phyloP scores from a whole-genome alignment of 1,140 invertebrate genomes.

The Drosophila tani region DNA sequence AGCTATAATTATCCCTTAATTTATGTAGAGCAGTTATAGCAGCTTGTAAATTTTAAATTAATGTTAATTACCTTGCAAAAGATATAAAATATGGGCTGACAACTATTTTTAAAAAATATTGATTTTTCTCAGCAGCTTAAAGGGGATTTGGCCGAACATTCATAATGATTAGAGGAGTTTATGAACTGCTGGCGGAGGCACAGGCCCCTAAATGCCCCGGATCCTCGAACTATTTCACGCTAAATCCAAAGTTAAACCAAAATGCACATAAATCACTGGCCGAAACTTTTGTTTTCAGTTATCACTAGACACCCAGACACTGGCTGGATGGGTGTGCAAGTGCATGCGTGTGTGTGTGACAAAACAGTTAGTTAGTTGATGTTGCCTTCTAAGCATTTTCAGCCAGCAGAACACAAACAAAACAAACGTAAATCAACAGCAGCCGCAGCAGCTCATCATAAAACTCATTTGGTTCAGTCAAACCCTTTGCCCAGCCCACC shows the following conservation, averaged over 20 bases:
- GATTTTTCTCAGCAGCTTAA: constrained; percentile 15
- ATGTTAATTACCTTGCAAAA: neutral
- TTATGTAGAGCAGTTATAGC: too few relatives aligned
- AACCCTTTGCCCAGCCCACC: constrained; percentile 27
- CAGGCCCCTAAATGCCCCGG: neutral
- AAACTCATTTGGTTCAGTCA: constrained; percentile 74
- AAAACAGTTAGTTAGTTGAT: constrained; percentile 68
- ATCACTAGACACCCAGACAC: constrained; percentile 61
- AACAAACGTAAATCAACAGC: constrained; percentile 81
- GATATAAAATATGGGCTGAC: neutral
- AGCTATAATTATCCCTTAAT: too few relatives aligned
- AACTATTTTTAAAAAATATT: neutral
- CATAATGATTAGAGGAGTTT: constrained; percentile 75
- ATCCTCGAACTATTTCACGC: constrained; percentile 69
- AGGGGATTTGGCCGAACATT: constrained; percentile 49
- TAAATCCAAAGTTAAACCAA: constrained; percentile 76
- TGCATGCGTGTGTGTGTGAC: constrained; percentile 24
- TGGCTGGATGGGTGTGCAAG: constrained; percentile 5
- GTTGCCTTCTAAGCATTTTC: constrained; percentile 76
- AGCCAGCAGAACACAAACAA: constrained; percentile 63
- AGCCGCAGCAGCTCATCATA: constrained; percentile 77
- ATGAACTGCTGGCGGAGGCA: constrained; percentile 43
- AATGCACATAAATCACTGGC: constrained; percentile 78
- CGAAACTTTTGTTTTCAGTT: constrained; percentile 78
- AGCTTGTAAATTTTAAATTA: neutral